phyloP scores from a whole-genome alignment of 1,140 invertebrate genomes.

The Eupristina koningsbergeri region DNA sequence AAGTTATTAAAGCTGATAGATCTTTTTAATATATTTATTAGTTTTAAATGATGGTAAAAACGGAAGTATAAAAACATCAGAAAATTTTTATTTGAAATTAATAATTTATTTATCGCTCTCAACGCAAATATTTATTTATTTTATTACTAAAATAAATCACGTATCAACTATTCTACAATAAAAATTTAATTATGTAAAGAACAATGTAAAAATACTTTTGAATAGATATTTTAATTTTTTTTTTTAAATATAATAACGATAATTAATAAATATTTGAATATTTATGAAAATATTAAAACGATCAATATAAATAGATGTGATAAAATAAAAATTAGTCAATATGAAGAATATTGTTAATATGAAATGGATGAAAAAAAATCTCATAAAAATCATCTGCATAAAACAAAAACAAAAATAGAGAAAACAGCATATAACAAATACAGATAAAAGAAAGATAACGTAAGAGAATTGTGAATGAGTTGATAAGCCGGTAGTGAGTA shows the following conservation, averaged over 20 bases:
- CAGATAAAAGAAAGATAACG: not conserved
- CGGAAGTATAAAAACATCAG: too few species aligned
- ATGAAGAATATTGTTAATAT: not conserved
- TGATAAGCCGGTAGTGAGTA: slow-evolving; percentile 58
- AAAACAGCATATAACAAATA: not conserved
- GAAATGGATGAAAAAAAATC: not conserved
- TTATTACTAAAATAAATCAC: not conserved
- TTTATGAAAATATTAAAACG: not conserved
- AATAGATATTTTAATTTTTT: too few species aligned
- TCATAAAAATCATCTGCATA: not conserved
- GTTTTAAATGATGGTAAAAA: too few species aligned
- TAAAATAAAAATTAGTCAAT: not conserved
- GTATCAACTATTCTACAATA: not conserved
- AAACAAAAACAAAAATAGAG: not conserved
- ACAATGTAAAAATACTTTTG: too few species aligned
- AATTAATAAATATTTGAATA: not conserved
- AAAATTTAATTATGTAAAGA: too few species aligned
- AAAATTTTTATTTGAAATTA: too few species aligned
- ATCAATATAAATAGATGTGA: not conserved
- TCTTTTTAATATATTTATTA: too few species aligned
- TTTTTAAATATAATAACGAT: not conserved
- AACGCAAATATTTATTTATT: too few species aligned
- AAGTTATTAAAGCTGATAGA: too few species aligned
- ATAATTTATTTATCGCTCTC: too few species aligned
- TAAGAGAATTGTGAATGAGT: slow-evolving; percentile 59